Evolutionary conservation across 2,113 vertebrate species (phyloP).

Genomic region (Excalfactoria chinensis): DNA sequence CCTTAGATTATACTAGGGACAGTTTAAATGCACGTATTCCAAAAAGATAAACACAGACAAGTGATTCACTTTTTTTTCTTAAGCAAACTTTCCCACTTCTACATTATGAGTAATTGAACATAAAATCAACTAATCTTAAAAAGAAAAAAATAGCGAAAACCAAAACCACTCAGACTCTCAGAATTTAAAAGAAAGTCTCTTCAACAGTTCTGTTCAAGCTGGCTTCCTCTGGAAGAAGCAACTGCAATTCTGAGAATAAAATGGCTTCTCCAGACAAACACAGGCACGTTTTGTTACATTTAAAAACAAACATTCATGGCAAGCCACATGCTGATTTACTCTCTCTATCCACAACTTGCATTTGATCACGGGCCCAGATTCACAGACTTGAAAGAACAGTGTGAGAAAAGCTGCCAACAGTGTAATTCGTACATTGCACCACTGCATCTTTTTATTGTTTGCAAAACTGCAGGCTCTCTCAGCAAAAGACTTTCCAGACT

Average conservation of each 20-base stretch:
- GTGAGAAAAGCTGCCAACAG: neutral
- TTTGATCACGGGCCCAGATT: neutral
- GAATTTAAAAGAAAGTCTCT: neutral
- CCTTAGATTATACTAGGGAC: neutral
- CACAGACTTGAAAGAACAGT: neutral
- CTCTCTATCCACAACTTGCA: neutral
- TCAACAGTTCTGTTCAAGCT: neutral
- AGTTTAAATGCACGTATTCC: neutral
- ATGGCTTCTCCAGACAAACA: neutral
- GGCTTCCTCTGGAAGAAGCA: neutral
- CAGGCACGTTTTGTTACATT: neutral
- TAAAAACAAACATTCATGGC: neutral
- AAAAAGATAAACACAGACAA: neutral
- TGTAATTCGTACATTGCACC: neutral
- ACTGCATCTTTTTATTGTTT: neutral
- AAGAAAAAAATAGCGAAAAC: neutral
- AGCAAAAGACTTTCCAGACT: neutral
- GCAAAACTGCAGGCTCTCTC: neutral
- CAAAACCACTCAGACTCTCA: neutral
- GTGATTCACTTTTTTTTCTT: neutral
- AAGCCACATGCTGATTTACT: neutral
- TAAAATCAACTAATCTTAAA: rapidly evolving
- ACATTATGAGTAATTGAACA: neutral
- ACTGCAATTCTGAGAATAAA: neutral
- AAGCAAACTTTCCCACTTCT: neutral